Base-by-base conservation (phyloP, 1,140 invertebrate species). In the Notospermus geniculatus region DNA sequence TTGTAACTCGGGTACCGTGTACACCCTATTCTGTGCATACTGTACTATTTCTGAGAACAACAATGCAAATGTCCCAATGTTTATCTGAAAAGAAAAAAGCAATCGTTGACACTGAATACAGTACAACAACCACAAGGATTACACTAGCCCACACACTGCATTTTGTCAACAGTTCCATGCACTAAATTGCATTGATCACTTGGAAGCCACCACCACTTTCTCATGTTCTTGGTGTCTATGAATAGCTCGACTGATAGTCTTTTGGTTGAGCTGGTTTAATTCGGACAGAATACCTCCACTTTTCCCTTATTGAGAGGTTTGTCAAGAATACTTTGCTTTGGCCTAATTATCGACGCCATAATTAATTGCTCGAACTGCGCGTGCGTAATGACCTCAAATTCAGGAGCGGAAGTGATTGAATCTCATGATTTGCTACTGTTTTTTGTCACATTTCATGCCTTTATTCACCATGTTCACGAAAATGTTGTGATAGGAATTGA, bases 41-140 rank as follows among this genome's bases (percentile, higher is more conserved):
- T 98, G 94, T 4, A 99, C 94, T 58, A 98, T 88, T 86, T 99
- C 97, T 2, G 94, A 96, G 81, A 99, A 98, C 45, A 99, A 83
- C 53, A 99, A 83, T 1, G 95, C 95, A 84, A 93, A 98, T 70
- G 93, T 91, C 68, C 92, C 95, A 54, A 97, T 83, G 66, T 93
- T 86, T 5, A 86, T 78, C 84, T 85, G 70, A 19, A 81, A 77
- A 45, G 56, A n/a, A 63, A 60, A 1, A 39, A 39, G 1, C 2
- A 17, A 57, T 25, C 19, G 15, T 27, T 17, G 30, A 39, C 22
- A 29, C 36, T n/a, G 36, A 58, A 27, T 2, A 59, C 17, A 28
- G 43, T 22, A 63, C 7, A 15, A 45, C 19, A 41, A 25, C 1
- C 9, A 54, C 55, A 4, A 43, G 7, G 2, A 28, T 41, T 43